These are phyloP conservation scores for Labroides dimidiatus DNA, from an alignment of 2,797 vertebrate species.

Conservation along the genomic window DNA sequence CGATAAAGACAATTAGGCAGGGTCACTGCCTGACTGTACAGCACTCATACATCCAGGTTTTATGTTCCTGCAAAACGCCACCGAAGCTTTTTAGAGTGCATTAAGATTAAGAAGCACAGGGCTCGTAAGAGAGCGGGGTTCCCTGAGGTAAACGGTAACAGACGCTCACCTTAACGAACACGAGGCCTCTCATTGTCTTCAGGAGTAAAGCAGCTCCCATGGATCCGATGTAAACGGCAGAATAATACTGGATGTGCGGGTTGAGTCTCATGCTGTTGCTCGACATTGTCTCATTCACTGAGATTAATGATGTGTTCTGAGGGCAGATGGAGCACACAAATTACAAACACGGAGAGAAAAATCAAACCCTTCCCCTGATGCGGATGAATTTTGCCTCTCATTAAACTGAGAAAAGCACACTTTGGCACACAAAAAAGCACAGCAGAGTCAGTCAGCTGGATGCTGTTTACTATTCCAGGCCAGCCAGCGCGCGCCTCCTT, in stretches of 20 bases:
- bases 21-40: slow-evolving; percentile 34
- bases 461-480: slow-evolving; percentile 69
- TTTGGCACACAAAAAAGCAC: slow-evolving; percentile 41
- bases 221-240: slow-evolving; percentile 81
- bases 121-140: not conserved
- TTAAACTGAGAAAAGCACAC: slow-evolving; percentile 57
- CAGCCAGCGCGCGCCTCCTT: slow-evolving; percentile 59
- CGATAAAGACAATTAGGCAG: slow-evolving; percentile 63
- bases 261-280: slow-evolving; percentile 84
- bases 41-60: slow-evolving; percentile 21
- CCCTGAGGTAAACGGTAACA: not conserved
- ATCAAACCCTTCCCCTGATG: slow-evolving; percentile 30
- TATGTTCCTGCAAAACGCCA: slow-evolving; percentile 8
- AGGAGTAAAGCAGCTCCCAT: slow-evolving; percentile 83
- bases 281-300: slow-evolving; percentile 75
- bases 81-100: slow-evolving; percentile 1
- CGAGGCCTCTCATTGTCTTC: slow-evolving; percentile 84
- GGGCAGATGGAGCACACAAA: slow-evolving; percentile 78
- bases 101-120: slow-evolving; percentile 21
- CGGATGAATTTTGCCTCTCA: slow-evolving; percentile 56
- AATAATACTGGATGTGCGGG: slow-evolving; percentile 84
- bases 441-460: slow-evolving; percentile 53
- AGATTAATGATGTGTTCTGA: slow-evolving; percentile 84
- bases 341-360: slow-evolving; percentile 57
- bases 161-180: slow-evolving; percentile 86